A percentile compares a stretch with the other conserved stretches of the same genome.
These are phyloP conservation scores for Callyntrura guangdongensis DNA, from an alignment of 2,888 invertebrate species.

Conservation along the genomic window DNA sequence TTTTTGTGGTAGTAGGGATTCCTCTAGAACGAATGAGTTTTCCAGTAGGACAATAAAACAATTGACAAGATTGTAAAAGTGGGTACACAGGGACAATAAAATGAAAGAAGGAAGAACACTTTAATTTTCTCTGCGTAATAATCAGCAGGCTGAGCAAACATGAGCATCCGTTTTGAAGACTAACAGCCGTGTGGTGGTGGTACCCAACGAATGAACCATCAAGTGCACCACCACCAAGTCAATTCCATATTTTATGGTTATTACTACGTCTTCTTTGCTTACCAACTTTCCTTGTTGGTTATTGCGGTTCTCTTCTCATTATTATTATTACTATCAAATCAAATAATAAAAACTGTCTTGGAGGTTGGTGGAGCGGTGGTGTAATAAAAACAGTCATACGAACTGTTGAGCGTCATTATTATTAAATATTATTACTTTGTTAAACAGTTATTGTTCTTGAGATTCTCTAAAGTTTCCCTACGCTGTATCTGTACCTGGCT, in stretches of 20 bases:
- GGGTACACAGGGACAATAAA: slow-evolving; percentile 29
- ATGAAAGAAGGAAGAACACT: slow-evolving; percentile 13
- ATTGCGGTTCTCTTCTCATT: slow-evolving; percentile 41
- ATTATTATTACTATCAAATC: slow-evolving; percentile 45
- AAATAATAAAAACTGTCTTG: slow-evolving; percentile 45
- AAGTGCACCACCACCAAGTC: slow-evolving; percentile 4
- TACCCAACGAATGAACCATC: background rate
- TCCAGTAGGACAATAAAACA: slow-evolving; percentile 45
- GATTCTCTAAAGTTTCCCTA: background rate
- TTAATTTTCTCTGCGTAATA: slow-evolving; percentile 9
- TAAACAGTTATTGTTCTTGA: slow-evolving; percentile 41
- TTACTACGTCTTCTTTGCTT: slow-evolving; percentile 4
- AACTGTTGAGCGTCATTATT: slow-evolving; percentile 46
- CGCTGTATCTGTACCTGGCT: background rate
- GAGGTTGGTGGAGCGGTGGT: slow-evolving; percentile 34
- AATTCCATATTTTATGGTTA: slow-evolving; percentile 59
- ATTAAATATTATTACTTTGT: slow-evolving; percentile 55
- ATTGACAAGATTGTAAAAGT: slow-evolving; percentile 54
- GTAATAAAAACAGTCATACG: slow-evolving; percentile 42
- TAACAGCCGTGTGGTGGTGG: background rate
- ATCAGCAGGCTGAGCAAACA: slow-evolving; percentile 36
- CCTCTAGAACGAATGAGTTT: background rate
- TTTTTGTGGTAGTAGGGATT: background rate
- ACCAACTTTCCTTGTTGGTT: slow-evolving; percentile 6
- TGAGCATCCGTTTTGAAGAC: slow-evolving; percentile 57